phyloP scores from a whole-genome alignment of 2,888 invertebrate genomes.

The Timema podura region DNA sequence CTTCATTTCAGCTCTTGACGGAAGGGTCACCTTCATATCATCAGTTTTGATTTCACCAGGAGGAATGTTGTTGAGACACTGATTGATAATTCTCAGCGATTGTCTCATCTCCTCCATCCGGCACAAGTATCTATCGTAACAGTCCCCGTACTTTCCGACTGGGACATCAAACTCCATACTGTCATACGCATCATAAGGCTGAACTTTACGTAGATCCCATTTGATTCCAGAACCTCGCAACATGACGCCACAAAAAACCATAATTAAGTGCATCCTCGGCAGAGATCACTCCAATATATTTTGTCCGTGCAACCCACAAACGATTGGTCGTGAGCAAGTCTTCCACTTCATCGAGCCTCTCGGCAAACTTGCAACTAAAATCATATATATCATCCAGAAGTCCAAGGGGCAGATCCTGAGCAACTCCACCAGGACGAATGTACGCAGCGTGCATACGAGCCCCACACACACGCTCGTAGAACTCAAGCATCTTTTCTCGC shows the following conservation, averaged over 20 bases:
- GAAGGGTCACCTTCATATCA: conserved; percentile 73
- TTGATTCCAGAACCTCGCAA: conserved; percentile 77
- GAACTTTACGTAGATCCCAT: conserved; percentile 79
- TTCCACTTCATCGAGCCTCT: conserved; percentile 80
- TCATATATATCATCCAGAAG: conserved; percentile 75
- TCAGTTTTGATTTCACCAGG: conserved; percentile 72
- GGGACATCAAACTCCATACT: conserved; percentile 79
- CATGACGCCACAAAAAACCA: conserved; percentile 67
- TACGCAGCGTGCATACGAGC: conserved; percentile 99
- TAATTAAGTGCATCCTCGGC: conserved; percentile 73
- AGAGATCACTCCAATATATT: conserved; percentile 66
- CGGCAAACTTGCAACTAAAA: conserved; percentile 60
- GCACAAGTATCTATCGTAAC: conserved; percentile 51
- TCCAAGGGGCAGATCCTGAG: conserved; percentile 66
- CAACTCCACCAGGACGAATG: conserved; percentile 90
- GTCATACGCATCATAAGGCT: conserved; percentile 82
- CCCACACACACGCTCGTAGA: conserved; percentile 96
- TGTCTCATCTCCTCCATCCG: conserved; percentile 71
- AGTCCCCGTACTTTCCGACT: conserved; percentile 76
- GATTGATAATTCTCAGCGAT: conserved; percentile 69
- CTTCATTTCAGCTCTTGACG: conserved; percentile 78
- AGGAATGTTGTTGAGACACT: conserved; percentile 82
- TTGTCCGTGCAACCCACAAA: conserved; percentile 66
- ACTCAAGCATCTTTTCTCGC: conserved; percentile 97
- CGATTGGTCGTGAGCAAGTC: conserved; percentile 73